Percentiles rank a stretch among this genome's conserved stretches.
Evolutionary conservation across 2,888 invertebrate species (phyloP).

Genomic region (Chaitophorus viminalis): DNA sequence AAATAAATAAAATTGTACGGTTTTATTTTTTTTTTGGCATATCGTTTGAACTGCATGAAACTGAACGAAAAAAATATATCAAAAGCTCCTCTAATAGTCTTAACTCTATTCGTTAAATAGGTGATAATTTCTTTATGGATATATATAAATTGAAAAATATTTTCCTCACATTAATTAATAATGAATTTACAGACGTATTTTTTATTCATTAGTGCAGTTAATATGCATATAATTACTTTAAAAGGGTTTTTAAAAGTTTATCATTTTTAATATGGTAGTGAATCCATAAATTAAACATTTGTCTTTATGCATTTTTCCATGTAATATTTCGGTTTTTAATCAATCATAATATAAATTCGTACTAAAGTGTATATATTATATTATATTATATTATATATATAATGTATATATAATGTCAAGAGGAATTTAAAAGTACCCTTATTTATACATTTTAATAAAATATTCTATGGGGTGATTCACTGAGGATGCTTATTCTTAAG

Average conservation of each 20-base stretch:
- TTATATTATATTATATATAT: too few relatives aligned
- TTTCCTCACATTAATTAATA: background rate
- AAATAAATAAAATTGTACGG: too few relatives aligned
- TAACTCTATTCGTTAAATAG: background rate
- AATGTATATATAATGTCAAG: background rate
- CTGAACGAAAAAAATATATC: too few relatives aligned
- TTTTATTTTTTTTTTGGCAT: too few relatives aligned
- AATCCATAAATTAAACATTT: constrained; percentile 13
- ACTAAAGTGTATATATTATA: constrained; percentile 3
- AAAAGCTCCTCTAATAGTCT: too few relatives aligned
- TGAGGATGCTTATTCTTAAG: constrained; percentile 44
- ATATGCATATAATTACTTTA: background rate
- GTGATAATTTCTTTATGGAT: background rate
- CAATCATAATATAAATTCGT: constrained; percentile 10
- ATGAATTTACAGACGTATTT: background rate
- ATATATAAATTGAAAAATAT: background rate
- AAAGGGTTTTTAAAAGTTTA: background rate
- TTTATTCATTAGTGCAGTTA: background rate
- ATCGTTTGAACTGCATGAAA: too few relatives aligned
- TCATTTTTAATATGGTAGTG: background rate
- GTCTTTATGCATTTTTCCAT: background rate
- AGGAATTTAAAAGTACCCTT: constrained; percentile 45
- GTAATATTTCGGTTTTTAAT: constrained; percentile 13
- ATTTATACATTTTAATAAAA: constrained; percentile 53
- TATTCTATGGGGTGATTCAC: constrained; percentile 49